Evolutionary conservation across 1,140 invertebrate genomes (phyloP).

Genomic region (Tachypleus tridentatus): DNA sequence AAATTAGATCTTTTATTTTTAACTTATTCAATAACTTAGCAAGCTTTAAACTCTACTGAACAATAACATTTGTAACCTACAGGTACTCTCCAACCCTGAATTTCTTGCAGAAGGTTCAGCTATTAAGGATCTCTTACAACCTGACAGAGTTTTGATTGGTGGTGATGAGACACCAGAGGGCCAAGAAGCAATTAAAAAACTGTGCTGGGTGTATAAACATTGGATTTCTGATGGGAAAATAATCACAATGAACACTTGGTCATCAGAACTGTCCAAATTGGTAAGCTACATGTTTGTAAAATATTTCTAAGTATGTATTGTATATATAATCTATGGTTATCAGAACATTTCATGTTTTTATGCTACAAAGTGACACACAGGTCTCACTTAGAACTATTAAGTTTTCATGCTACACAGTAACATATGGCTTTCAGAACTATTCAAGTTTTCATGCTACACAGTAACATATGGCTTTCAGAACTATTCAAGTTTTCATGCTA

Average conservation of each 20-base stretch:
- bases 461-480: too few relatives aligned
- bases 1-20: too few relatives aligned
- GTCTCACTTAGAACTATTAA: too few relatives aligned
- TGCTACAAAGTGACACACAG: too few relatives aligned
- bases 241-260: constrained; percentile 97
- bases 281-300: constrained; percentile 35
- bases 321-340: too few relatives aligned
- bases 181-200: constrained; percentile 63
- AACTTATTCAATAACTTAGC: too few relatives aligned
- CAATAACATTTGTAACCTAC: constrained; percentile 38
- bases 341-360: too few relatives aligned
- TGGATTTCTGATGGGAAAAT: constrained; percentile 92
- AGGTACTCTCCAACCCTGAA: constrained; percentile 98
- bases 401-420: too few relatives aligned
- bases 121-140: constrained; percentile 81
- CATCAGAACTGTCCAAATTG: constrained; percentile 94
- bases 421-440: too few relatives aligned
- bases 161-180: constrained; percentile 81
- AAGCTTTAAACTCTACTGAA: too few relatives aligned
- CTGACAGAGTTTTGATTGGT: constrained; percentile 93
- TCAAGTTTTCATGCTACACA: too few relatives aligned
- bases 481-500: too few relatives aligned
- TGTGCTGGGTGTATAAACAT: constrained; percentile 81
- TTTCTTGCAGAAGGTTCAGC: constrained; percentile 98
- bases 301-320: background rate